Conservation (phyloP, 2,888 invertebrate genomes). For the Latrodectus hesperus region DNA sequence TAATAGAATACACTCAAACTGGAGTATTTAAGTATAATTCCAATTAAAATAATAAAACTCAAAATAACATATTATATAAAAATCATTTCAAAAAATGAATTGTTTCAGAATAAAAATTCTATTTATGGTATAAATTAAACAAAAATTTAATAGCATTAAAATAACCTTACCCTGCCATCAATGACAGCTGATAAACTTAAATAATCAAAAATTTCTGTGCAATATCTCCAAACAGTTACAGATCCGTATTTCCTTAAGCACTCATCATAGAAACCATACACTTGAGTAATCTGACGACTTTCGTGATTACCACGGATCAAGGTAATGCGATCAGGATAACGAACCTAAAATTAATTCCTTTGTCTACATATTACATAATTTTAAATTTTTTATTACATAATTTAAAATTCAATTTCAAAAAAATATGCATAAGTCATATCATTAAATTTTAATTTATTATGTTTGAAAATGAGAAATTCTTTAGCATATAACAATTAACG, state of each 20-base stretch:
- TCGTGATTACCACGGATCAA: constrained; percentile 99
- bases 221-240: constrained; percentile 98
- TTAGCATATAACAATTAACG: too few relatives aligned
- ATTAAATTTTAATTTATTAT: too few relatives aligned
- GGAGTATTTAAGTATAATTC: too few relatives aligned
- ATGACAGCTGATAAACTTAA: constrained; percentile 96
- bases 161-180: constrained; percentile 84
- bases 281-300: constrained; percentile 99
- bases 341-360: constrained; percentile 80
- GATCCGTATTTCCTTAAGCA: constrained; percentile 99
- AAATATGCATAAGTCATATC: too few relatives aligned
- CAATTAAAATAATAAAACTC: background rate
- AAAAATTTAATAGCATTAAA: background rate
- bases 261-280: constrained; percentile 99
- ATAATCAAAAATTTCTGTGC: constrained; percentile 99
- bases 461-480: too few relatives aligned
- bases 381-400: too few relatives aligned
- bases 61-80: constrained; percentile 3
- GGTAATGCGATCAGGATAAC: constrained; percentile 99
- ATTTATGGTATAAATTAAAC: background rate
- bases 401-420: too few relatives aligned
- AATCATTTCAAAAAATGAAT: constrained; percentile 4
- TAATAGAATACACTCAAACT: too few relatives aligned
- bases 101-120: background rate
- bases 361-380: too few relatives aligned